Evolutionary conservation across 2,797 vertebrate species (phyloP).

Genomic region (Hypotaenidia philippensis): DNA sequence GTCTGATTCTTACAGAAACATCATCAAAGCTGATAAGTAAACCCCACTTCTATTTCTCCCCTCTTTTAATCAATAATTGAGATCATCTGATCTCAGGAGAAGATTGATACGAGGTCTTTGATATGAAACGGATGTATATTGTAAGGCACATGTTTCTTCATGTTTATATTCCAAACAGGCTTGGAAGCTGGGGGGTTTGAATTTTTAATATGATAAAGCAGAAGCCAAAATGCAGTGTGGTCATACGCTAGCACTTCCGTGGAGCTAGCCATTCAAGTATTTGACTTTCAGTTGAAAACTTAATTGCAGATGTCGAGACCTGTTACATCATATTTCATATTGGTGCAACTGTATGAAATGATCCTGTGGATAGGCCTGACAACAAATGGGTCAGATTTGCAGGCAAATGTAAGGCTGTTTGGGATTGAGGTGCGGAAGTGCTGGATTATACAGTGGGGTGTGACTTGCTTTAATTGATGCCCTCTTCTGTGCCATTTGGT

Average conservation of each 20-base stretch:
- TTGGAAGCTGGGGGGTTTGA: not conserved
- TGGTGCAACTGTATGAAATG: not conserved
- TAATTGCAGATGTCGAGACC: not conserved
- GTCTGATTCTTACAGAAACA: not conserved
- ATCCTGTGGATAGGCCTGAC: not conserved
- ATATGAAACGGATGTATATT: not conserved
- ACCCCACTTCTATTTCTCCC: not conserved
- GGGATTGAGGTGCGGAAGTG: not conserved
- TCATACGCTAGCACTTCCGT: not conserved
- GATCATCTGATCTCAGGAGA: not conserved
- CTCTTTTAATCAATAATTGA: conserved; percentile 4
- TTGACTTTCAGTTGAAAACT: not conserved
- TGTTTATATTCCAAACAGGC: not conserved
- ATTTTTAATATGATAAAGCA: not conserved
- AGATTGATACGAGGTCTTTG: not conserved
- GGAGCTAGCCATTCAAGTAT: not conserved
- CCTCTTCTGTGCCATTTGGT: not conserved
- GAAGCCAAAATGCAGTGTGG: not conserved
- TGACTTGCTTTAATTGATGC: conserved; percentile 13
- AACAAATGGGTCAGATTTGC: not conserved
- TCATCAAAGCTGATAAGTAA: conserved; percentile 1
- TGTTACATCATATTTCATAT: not conserved
- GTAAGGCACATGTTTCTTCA: not conserved
- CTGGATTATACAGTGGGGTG: not conserved
- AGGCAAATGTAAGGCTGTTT: not conserved